phyloP scores from a whole-genome alignment of 2,113 vertebrate species.

The Piliocolobus tephrosceles region DNA sequence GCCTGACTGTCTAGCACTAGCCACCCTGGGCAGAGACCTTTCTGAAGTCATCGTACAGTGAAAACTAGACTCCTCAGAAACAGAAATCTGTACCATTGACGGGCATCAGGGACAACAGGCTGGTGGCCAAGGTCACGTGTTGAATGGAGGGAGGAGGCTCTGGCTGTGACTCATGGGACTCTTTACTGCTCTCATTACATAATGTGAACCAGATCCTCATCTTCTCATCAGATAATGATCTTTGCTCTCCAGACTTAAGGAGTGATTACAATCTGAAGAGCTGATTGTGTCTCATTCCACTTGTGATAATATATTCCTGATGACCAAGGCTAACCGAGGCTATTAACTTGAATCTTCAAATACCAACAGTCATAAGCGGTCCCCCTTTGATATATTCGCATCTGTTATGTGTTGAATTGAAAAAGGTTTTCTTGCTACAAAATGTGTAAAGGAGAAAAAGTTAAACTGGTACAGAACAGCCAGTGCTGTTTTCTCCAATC shows the following conservation, averaged over 20 bases:
- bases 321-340: background rate
- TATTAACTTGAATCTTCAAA: constrained; percentile 60
- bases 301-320: constrained; percentile 58
- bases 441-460: background rate
- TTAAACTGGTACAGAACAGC: background rate
- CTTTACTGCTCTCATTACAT: background rate
- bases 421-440: background rate
- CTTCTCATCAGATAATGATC: background rate
- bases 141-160: background rate
- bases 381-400: background rate
- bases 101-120: background rate
- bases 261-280: constrained; percentile 54
- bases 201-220: background rate
- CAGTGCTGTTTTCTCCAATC: accelerated
- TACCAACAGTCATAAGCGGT: background rate
- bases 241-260: constrained; percentile 20
- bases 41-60: background rate
- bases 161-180: background rate
- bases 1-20: background rate
- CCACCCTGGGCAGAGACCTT: background rate
- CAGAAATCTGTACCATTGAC: background rate
- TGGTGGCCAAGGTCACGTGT: background rate
- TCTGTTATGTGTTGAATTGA: background rate
- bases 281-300: background rate
- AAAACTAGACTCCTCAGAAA: constrained; percentile 9